Evolutionary conservation across 2,113 vertebrate genomes (phyloP).

Genomic region (Gallinago media): DNA sequence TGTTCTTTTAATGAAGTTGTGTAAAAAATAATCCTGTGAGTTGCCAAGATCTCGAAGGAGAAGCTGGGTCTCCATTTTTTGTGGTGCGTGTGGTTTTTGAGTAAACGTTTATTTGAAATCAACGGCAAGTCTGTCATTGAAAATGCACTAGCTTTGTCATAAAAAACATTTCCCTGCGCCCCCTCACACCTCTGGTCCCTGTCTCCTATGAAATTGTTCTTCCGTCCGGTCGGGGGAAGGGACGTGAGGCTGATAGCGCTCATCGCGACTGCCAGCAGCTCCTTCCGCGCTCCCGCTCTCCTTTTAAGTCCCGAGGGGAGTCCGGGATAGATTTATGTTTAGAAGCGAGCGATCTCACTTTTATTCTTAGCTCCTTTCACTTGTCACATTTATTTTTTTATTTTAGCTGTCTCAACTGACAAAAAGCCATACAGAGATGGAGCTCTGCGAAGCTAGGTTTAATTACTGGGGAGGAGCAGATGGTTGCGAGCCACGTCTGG

Average conservation of each 20-base stretch:
- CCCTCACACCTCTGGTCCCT: neutral
- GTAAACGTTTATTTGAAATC: neutral
- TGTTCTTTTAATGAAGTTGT: neutral
- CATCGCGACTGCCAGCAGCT: rapidly evolving
- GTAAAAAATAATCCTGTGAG: neutral
- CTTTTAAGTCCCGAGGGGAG: neutral
- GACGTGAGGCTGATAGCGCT: neutral
- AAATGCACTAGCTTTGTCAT: neutral
- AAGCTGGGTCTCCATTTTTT: neutral
- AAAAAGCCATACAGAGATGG: neutral
- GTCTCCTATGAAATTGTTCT: neutral
- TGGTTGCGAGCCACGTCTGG: neutral
- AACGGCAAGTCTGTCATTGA: neutral
- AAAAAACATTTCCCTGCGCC: neutral
- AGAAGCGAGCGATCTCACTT: neutral
- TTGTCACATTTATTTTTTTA: neutral
- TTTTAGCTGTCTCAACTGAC: neutral
- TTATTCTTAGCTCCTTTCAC: neutral
- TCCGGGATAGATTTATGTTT: neutral
- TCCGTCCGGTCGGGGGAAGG: rapidly evolving
- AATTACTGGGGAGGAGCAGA: neutral
- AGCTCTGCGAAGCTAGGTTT: neutral
- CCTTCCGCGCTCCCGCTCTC: neutral
- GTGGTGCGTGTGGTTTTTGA: neutral
- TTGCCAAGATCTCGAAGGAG: neutral